These are phyloP conservation scores for Tenualosa thibaudeaui DNA, from an alignment of 2,797 vertebrate species.

Conservation along the genomic window DNA sequence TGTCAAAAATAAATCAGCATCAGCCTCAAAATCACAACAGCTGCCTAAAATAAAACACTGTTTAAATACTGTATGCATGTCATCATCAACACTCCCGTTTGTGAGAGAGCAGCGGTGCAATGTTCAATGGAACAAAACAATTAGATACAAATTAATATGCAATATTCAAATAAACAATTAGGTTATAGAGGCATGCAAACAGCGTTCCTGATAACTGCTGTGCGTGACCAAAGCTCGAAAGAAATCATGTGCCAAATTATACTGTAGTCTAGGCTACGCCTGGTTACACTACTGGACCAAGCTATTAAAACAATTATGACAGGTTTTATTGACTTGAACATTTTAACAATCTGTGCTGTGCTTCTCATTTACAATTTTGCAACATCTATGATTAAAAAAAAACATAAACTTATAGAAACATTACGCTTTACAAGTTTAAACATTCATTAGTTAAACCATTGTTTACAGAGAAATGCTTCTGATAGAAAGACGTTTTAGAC, in stretches of 20 bases:
- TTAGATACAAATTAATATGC: neutral
- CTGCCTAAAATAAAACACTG: neutral
- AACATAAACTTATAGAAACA: neutral
- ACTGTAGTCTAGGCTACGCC: neutral
- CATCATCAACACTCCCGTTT: neutral
- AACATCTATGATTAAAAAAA: neutral
- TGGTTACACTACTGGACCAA: constrained; percentile 17
- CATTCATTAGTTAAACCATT: constrained; percentile 32
- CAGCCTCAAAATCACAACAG: neutral
- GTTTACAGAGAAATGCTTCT: constrained; percentile 31
- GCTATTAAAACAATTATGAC: constrained; percentile 41
- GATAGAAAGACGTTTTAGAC: constrained; percentile 2
- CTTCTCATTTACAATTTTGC: neutral
- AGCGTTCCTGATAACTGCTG: neutral
- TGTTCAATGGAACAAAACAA: neutral
- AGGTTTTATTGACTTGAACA: constrained; percentile 37
- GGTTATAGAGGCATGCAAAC: neutral
- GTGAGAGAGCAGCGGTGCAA: neutral
- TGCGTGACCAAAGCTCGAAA: neutral
- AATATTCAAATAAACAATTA: constrained; percentile 18
- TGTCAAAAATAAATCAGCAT: neutral
- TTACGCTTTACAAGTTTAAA: neutral
- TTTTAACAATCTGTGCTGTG: constrained; percentile 32
- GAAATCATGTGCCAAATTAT: neutral
- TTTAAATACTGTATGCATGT: neutral